phyloP scores from a whole-genome alignment of 2,797 vertebrate genomes.

The Limnodromus scolopaceus region DNA sequence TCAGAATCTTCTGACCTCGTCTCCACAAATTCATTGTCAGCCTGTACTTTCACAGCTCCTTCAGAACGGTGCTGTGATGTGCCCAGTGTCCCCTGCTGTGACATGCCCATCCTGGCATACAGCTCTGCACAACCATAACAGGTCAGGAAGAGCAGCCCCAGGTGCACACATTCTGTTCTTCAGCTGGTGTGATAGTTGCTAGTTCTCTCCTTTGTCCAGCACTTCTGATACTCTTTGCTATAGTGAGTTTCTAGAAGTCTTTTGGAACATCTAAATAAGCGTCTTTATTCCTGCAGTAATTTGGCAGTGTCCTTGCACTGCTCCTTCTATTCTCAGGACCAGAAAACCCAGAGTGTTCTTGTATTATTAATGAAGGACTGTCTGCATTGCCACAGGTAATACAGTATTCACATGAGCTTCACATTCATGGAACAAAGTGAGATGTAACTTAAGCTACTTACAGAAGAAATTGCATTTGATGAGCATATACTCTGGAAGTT shows the following conservation, averaged over 20 bases:
- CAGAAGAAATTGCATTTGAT: background rate
- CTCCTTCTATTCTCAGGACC: background rate
- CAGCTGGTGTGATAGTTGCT: background rate
- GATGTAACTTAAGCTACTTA: background rate
- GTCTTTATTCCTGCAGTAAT: conserved; percentile 2
- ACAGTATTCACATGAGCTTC: background rate
- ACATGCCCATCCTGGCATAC: background rate
- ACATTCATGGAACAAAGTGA: background rate
- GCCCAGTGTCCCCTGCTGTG: background rate
- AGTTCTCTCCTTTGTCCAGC: background rate
- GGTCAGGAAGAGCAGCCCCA: conserved; percentile 6
- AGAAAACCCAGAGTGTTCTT: background rate
- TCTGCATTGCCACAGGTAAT: conserved; percentile 42
- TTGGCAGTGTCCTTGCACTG: background rate
- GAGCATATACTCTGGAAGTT: background rate
- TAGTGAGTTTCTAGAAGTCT: background rate
- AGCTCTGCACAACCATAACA: background rate
- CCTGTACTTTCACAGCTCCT: background rate
- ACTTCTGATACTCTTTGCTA: background rate
- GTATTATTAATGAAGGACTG: conserved; percentile 31
- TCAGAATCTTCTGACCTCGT: background rate
- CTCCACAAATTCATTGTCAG: background rate
- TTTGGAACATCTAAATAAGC: background rate
- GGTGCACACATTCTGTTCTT: background rate
- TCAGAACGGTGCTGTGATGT: background rate